Evolutionary conservation across 1,140 invertebrate genomes (phyloP).

Genomic region (Bombyx mandarina): DNA sequence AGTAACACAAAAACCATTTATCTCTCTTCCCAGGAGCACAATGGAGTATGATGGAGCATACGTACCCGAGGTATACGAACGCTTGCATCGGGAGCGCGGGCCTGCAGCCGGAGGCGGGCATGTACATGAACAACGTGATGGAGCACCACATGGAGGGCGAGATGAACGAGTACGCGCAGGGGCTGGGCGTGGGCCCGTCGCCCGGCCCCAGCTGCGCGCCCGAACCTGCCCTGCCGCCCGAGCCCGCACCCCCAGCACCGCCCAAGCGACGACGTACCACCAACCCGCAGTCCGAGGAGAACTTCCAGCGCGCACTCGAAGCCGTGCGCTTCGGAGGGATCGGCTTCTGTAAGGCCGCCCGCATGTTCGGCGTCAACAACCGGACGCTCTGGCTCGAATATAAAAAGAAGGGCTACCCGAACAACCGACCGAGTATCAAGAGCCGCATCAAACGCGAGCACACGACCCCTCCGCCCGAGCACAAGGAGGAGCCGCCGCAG

Average conservation of each 20-base stretch:
- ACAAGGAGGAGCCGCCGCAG: constrained; percentile 52
- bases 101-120: constrained; percentile 36
- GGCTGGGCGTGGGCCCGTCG: constrained; percentile 36
- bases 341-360: constrained; percentile 86
- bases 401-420: constrained; percentile 85
- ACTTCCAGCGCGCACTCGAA: constrained; percentile 83
- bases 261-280: constrained; percentile 41
- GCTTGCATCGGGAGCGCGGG: constrained; percentile 38
- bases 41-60: constrained; percentile 63
- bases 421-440: constrained; percentile 81
- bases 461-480: constrained; percentile 67
- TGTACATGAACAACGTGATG: constrained; percentile 53
- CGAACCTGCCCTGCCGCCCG: constrained; percentile 20
- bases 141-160: constrained; percentile 36
- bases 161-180: constrained; percentile 35
- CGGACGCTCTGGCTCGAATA: constrained; percentile 87
- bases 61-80: constrained; percentile 55
- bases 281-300: constrained; percentile 82
- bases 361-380: constrained; percentile 87
- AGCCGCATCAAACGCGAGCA: constrained; percentile 78
- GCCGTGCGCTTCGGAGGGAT: constrained; percentile 86
- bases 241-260: constrained; percentile 11
- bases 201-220: constrained; percentile 33
- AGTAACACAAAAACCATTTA: constrained; percentile 56
- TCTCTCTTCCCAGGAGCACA: constrained; percentile 67